Conservation (phyloP, 2,113 vertebrate species). For the Corythornis vintsioides region DNA sequence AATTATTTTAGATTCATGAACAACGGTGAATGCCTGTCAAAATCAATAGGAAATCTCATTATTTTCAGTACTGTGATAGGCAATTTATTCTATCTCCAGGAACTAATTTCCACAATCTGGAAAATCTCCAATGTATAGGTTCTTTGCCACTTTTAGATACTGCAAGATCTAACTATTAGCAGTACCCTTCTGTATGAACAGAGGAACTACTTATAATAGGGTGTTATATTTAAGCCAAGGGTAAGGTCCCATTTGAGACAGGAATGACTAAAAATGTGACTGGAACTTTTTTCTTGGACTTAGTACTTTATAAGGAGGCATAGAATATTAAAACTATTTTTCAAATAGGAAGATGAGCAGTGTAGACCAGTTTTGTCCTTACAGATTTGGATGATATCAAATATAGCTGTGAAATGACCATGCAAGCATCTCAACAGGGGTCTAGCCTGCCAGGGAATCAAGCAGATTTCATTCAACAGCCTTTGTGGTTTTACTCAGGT, state of each 20-base stretch:
- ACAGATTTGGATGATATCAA: background rate
- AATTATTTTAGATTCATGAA: background rate
- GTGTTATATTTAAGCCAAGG: background rate
- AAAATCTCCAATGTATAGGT: background rate
- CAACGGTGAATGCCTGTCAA: background rate
- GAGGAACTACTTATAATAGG: background rate
- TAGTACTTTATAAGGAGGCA: background rate
- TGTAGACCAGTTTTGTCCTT: background rate
- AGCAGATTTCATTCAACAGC: background rate
- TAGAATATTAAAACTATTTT: background rate
- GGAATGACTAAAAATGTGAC: background rate
- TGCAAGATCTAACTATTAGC: background rate
- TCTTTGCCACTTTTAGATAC: background rate
- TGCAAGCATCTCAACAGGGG: background rate
- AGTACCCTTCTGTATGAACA: background rate
- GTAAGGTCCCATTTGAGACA: background rate
- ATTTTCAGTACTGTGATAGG: background rate
- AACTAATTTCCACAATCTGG: background rate
- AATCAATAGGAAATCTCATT: background rate
- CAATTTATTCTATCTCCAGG: background rate
- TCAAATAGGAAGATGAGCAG: background rate
- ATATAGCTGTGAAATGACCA: background rate
- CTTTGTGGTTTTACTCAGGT: background rate
- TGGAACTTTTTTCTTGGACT: background rate
- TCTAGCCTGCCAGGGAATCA: background rate